phyloP scores from a whole-genome alignment of 1,140 invertebrate species.

The Papilio xuthus region DNA sequence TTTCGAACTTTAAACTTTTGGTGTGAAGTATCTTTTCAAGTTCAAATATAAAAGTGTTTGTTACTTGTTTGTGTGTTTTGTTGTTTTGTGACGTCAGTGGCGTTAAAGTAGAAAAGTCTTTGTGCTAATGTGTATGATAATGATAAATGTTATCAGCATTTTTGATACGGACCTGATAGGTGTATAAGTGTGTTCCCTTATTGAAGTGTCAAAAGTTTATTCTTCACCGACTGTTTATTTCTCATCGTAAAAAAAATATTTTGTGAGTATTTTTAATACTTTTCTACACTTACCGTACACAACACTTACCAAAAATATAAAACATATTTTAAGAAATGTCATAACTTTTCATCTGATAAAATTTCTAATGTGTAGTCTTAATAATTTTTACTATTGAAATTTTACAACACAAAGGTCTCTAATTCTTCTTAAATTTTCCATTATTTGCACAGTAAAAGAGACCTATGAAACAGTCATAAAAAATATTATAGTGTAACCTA shows the following conservation, averaged over 20 bases:
- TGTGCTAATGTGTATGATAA: conserved; percentile 63
- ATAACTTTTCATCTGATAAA: not conserved
- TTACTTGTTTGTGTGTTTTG: conserved; percentile 67
- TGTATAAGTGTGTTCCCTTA: conserved; percentile 25
- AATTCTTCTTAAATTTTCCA: no score
- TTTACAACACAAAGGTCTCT: no score
- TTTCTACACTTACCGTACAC: not conserved
- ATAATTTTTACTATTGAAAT: no score
- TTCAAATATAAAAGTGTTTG: conserved; percentile 58
- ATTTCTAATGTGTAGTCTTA: no score
- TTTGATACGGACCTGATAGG: conserved; percentile 57
- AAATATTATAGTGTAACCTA: no score
- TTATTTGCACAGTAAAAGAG: no score
- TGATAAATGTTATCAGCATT: conserved; percentile 73
- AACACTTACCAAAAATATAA: no score
- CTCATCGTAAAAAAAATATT: not conserved
- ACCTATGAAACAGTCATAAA: no score
- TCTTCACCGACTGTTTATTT: not conserved
- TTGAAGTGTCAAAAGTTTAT: not conserved
- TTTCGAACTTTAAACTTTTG: conserved; percentile 43
- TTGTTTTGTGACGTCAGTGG: conserved; percentile 69
- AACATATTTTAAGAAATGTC: not conserved
- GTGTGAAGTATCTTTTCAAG: conserved; percentile 49
- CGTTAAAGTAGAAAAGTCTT: conserved; percentile 63
- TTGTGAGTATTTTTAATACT: not conserved